Percentiles rank a stretch among this genome's conserved stretches.
These are phyloP conservation scores for Periophthalmodon schlosseri DNA, from an alignment of 2,113 vertebrate genomes.

Conservation along the genomic window DNA sequence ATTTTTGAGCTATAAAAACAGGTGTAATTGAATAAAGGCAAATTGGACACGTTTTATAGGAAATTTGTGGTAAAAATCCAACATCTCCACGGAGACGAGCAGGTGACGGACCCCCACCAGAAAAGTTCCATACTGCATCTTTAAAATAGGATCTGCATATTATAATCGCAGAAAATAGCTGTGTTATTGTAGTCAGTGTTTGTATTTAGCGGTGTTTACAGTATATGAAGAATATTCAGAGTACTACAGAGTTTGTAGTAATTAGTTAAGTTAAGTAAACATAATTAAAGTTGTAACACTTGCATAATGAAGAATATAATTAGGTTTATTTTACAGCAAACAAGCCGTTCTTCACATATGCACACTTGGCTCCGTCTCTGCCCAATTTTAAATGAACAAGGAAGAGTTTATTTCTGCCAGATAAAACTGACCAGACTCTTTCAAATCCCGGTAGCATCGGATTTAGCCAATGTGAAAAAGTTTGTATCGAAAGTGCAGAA, in stretches of 20 bases:
- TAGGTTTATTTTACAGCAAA: neutral
- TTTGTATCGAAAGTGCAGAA: neutral
- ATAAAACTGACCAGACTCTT: slow-evolving; percentile 39
- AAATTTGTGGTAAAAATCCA: no score
- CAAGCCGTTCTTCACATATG: slow-evolving; percentile 27
- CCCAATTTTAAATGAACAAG: slow-evolving; percentile 7
- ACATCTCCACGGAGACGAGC: no score
- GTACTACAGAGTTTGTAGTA: neutral
- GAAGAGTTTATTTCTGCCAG: slow-evolving; percentile 44
- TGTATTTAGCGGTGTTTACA: no score
- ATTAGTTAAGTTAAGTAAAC: neutral
- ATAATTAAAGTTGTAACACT: neutral
- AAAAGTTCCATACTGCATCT: neutral
- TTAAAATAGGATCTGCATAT: neutral
- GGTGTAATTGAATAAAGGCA: no score
- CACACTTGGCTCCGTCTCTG: slow-evolving; percentile 29
- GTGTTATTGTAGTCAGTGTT: no score
- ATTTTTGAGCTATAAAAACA: no score
- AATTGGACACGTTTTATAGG: neutral
- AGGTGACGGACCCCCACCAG: no score
- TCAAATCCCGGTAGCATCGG: slow-evolving; percentile 18
- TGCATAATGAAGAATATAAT: neutral
- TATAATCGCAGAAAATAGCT: neutral
- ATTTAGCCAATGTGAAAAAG: slow-evolving; percentile 31
- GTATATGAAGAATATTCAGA: no score